Evolutionary conservation across 30 jellyfish, hydroid and myxozoan species (phyloP), one percentile per base, ranked within the genome.

Genomic region (Turritopsis dohrnii): DNA sequence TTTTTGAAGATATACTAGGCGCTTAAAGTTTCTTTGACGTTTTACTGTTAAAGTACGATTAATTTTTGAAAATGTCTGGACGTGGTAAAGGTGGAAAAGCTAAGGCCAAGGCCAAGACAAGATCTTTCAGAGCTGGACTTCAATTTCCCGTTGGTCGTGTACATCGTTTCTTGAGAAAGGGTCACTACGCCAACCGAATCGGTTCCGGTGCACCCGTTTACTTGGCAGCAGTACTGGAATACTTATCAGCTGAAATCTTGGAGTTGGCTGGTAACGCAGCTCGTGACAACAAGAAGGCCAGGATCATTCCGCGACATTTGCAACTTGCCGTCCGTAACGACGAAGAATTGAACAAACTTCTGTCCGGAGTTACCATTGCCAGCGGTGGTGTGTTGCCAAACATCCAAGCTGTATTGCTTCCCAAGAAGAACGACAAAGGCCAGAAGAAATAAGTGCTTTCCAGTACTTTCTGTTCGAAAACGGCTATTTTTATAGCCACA

Each of bases 241-340:
- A 94, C 80, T 86, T 94, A 4, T 88, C 99, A 24, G 99, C 99
- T 75, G 99, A 94, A 75, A 89, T 94, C 71, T 79, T 94, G 73
- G 99, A 94, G 88, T 77, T 94, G 91, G 99, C 99, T 82, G 99
- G 99, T 18, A 94, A 94, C 74, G 99, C 99, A 19, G 99, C 99
- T 71, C 75, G 99, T 52, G 99, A 94, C 89, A 94, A 94, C 95
- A 94, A 94, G 81, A 94, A 94, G 79, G 41, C 95, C 0, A 79
- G 99, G 24, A 89, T 94, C 76, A 83, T 94, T 28, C 97, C 99
- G n/a, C 90, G 99, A 30, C 99, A 94, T 72, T 80, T 94, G 28
- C 96, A 88, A 72, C 93, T 94, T 54, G 99, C 99, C 27, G 96
- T 94, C 84, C 74, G 96, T 16, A 94, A 94, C 76, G 99, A 94